These are phyloP conservation scores for Eremophila alpestris DNA, from an alignment of 2,797 vertebrate genomes.

Conservation along the genomic window DNA sequence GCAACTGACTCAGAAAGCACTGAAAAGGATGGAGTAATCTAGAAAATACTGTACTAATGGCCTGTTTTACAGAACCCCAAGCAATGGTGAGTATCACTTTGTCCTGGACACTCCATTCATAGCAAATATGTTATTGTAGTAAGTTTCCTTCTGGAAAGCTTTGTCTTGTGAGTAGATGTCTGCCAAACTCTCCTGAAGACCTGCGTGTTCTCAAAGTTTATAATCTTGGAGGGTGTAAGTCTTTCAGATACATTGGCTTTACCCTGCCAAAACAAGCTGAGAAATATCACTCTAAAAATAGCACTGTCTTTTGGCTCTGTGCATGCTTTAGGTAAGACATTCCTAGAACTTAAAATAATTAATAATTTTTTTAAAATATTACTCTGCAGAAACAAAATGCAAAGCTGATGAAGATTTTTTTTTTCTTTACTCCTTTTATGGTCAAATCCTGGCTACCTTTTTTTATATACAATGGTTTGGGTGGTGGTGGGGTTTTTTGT, in stretches of 20 bases:
- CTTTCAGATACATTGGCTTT: not conserved
- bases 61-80: not conserved
- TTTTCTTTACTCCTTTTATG: not conserved
- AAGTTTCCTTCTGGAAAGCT: not conserved
- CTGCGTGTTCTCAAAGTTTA: not conserved
- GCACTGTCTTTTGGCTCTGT: not conserved
- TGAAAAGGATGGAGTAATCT: not conserved
- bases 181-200: not conserved
- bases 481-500: not conserved
- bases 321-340: not conserved
- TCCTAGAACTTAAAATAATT: conserved; percentile 11
- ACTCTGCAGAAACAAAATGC: not conserved
- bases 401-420: not conserved
- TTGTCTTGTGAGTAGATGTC: not conserved
- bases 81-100: not conserved
- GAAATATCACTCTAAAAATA: conserved; percentile 36
- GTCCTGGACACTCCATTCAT: not conserved
- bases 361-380: not conserved
- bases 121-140: not conserved
- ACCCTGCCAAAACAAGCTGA: conserved; percentile 6
- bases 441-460: not conserved
- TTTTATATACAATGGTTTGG: not conserved
- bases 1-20: not conserved
- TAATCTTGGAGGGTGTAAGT: not conserved
- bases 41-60: not conserved